phyloP scores from a whole-genome alignment of 2,888 invertebrate species.

The Drosophila phalerata region DNA sequence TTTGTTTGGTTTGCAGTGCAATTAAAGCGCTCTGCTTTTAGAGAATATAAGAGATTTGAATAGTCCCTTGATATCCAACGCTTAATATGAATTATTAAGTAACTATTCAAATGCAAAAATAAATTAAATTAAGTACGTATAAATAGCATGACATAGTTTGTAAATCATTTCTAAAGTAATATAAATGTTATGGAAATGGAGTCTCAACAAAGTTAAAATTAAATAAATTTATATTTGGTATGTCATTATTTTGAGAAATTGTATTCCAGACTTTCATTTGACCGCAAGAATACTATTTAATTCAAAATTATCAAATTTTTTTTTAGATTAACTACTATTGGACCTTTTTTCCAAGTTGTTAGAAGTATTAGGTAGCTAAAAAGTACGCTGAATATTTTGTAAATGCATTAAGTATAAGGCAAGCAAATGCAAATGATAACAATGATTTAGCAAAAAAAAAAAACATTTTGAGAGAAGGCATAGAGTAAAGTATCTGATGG shows the following conservation, averaged over 20 bases:
- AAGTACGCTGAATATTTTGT: not conserved
- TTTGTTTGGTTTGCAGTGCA: slow-evolving; percentile 37
- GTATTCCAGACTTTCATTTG: no score
- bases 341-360: no score
- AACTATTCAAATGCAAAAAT: slow-evolving; percentile 3
- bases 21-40: slow-evolving; percentile 26
- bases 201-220: not conserved
- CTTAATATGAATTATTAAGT: slow-evolving; percentile 5
- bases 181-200: not conserved
- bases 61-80: not conserved
- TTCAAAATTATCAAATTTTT: no score
- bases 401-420: not conserved
- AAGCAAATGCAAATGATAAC: slow-evolving; percentile 27
- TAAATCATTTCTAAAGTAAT: not conserved
- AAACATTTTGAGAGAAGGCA: slow-evolving; percentile 6
- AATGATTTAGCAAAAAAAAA: slow-evolving; percentile 48
- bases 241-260: no score
- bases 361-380: not conserved
- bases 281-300: no score
- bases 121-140: not conserved
- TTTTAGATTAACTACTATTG: no score
- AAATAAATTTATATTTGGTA: no score
- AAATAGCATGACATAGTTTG: not conserved
- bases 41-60: slow-evolving; percentile 7
- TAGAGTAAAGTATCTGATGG: slow-evolving; percentile 17